phyloP scores from a whole-genome alignment of 2,113 vertebrate genomes.

The Pogona vitticeps region DNA sequence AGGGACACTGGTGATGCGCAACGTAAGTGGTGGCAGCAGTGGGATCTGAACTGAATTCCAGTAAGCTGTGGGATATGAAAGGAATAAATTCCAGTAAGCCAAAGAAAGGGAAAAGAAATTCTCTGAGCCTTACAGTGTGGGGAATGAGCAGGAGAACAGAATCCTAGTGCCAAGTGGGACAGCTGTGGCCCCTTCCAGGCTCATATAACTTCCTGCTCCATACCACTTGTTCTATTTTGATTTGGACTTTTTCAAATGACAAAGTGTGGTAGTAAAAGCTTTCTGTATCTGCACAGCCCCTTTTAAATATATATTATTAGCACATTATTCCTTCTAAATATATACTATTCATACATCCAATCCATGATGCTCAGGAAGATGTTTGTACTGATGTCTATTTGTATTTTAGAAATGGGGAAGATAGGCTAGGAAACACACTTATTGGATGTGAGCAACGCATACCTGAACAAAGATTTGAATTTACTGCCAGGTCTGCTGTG shows the following conservation, averaged over 20 bases:
- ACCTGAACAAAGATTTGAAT: background rate
- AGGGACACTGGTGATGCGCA: no score
- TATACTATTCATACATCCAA: background rate
- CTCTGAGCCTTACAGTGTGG: background rate
- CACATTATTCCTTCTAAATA: background rate
- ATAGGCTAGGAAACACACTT: background rate
- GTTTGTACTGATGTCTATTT: background rate
- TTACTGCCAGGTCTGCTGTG: background rate
- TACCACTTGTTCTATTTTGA: background rate
- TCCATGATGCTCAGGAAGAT: background rate
- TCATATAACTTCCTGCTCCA: background rate
- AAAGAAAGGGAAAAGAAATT: no score
- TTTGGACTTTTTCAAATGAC: background rate
- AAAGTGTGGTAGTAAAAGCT: background rate
- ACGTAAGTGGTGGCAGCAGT: no score
- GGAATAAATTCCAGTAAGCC: no score
- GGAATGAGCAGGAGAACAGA: background rate
- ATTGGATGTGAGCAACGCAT: background rate
- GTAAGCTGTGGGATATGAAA: no score
- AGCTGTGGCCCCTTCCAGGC: background rate
- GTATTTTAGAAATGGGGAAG: background rate
- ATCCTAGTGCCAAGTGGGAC: background rate
- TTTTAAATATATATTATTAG: background rate
- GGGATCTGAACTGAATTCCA: no score
- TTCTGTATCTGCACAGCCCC: background rate